These are phyloP conservation scores for Trichogramma pretiosum DNA, from an alignment of 1,140 invertebrate genomes.

Conservation along the genomic window DNA sequence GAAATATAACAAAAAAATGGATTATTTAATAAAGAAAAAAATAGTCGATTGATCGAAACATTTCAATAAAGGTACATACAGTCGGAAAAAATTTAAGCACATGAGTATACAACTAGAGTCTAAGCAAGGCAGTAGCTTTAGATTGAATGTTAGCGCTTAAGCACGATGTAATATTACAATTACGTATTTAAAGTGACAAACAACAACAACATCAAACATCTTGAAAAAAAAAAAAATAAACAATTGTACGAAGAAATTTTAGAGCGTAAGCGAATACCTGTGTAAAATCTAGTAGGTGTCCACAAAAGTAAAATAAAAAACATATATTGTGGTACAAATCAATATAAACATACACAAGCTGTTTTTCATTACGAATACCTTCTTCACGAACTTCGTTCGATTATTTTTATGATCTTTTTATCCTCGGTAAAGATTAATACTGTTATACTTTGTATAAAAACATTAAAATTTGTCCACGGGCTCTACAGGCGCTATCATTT, in stretches of 20 bases:
- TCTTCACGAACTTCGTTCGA: neutral
- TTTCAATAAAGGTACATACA: slow-evolving; percentile 31
- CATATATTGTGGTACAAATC: slow-evolving; percentile 47
- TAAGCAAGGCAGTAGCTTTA: slow-evolving; percentile 42
- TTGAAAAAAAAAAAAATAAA: slow-evolving; percentile 13
- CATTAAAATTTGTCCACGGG: slow-evolving; percentile 10
- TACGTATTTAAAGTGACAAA: slow-evolving; percentile 47
- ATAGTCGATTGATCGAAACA: slow-evolving; percentile 33
- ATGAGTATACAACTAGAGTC: slow-evolving; percentile 43
- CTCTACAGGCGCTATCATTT: slow-evolving; percentile 26
- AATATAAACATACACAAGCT: slow-evolving; percentile 20
- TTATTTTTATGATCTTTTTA: neutral
- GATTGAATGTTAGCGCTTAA: slow-evolving; percentile 44
- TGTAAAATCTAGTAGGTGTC: slow-evolving; percentile 48
- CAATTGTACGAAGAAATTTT: slow-evolving; percentile 28
- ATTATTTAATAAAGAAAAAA: slow-evolving; percentile 3
- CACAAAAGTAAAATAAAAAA: slow-evolving; percentile 47
- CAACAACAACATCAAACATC: no score
- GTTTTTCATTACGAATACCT: neutral
- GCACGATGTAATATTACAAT: slow-evolving; percentile 44
- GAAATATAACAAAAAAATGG: no score
- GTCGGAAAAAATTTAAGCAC: slow-evolving; percentile 40
- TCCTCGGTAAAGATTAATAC: neutral
- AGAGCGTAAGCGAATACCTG: slow-evolving; percentile 44
- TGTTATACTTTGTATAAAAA: no score